Base-by-base conservation (phyloP, 2,888 invertebrate species). In the Harpalus rufipes region DNA sequence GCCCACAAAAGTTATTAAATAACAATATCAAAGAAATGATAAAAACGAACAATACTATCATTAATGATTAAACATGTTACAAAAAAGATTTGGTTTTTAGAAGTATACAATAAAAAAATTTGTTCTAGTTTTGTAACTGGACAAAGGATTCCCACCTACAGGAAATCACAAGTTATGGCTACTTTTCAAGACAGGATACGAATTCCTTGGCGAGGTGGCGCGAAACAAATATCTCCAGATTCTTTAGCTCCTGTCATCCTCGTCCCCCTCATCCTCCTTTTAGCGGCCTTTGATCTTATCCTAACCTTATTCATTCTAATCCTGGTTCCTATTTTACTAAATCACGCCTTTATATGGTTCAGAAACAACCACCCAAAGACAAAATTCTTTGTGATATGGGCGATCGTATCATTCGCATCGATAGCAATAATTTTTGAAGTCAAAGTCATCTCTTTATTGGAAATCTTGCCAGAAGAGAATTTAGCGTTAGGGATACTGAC, bases 381-480 rank as follows among this genome's bases (percentile, higher is more conserved):
- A 0, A 94, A 94, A 88, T 96, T 97, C 90, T 96, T 96, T 90
- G 92, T 94, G 86, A 93, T 94, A 87, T 96, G 96, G 96, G 93
- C 94, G 0, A 89, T 95, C 61, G 94, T 94, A 65, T 96, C 96
- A 8, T 92, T 94, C 3, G 87, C 94, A 4, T 93, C 93, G 87
- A 91, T 96, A 89, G 93, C 95, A 88, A 87, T 94, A 21, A 92
- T 96, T 18, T 96, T 96, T 91, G 95, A 96, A 89, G 90, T 93
- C 83, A 91, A 92, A 86, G 94, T 96, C n/a, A 93, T 96, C 44
- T 94, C 94, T 6, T 91, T 95, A 85, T 90, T 96, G 86, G 95
- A 96, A 90, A 94, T 97, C 90, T 89, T 95, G 79, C 92, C 93
- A 0, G 93, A 93, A 85, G 95, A 95, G 88, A 95, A 95, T 88